Conservation (phyloP, 2,797 vertebrate genomes). For the Eulemur mongoz region DNA sequence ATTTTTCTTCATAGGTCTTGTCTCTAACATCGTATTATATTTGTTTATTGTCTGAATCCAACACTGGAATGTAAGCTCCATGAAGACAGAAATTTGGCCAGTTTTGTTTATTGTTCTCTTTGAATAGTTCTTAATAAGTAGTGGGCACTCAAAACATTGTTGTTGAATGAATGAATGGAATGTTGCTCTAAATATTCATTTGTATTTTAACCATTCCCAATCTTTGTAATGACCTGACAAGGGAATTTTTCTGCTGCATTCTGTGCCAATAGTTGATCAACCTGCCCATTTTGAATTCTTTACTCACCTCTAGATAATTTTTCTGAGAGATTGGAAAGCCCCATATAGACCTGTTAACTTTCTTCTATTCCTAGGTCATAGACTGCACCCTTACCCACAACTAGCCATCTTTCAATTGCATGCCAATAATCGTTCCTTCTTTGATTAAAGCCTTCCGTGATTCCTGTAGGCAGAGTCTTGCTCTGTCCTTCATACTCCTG, state of each 20-base stretch:
- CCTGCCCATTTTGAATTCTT: conserved; percentile 38
- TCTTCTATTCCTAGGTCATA: background rate
- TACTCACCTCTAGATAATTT: conserved; percentile 20
- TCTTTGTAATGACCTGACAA: conserved; percentile 14
- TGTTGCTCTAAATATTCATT: conserved; percentile 5
- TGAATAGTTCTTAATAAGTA: conserved; percentile 10
- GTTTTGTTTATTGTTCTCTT: conserved; percentile 41
- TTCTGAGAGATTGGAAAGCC: conserved; percentile 26
- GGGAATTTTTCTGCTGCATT: background rate
- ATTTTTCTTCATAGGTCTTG: conserved; percentile 36
- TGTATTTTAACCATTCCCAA: background rate
- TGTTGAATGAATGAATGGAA: background rate
- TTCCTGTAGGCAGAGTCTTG: background rate
- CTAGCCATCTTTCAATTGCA: conserved; percentile 3
- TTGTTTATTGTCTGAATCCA: conserved; percentile 25
- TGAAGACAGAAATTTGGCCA: conserved; percentile 30
- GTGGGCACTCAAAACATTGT: background rate
- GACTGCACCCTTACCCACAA: background rate
- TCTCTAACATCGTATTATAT: background rate
- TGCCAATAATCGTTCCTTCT: conserved; percentile 1
- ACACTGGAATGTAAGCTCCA: background rate
- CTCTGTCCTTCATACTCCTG: background rate
- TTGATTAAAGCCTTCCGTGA: conserved; percentile 21
- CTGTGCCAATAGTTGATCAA: background rate
- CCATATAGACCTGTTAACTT: background rate